Evolutionary conservation across 2,888 invertebrate species (phyloP), one percentile per base, ranked within the genome.

Genomic region (Serripes groenlandicus): DNA sequence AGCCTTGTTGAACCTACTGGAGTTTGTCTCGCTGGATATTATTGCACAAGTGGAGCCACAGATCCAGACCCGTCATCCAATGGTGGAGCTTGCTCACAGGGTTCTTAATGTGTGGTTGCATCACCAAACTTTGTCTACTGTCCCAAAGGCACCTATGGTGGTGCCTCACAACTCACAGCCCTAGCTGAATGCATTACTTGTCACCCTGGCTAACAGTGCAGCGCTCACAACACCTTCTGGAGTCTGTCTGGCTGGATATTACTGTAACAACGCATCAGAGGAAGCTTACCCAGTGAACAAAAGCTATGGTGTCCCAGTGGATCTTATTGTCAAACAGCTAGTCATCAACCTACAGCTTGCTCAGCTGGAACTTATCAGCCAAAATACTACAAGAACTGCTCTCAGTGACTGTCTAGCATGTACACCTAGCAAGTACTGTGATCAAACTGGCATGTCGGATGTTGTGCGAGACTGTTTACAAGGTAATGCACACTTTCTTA

Each of bases 81-180:
- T 56, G 93, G 93, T 7, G 92, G 91, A 1, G 91, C 91, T 0
- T 94, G 94, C 78, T 89, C 88, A 23, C 92, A 93, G 78, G 94
- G 94, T 7, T 91, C 92, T 2, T 93, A 91, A 83, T 94, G 94
- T 80, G 85, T 78, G 30, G 82, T 78, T n/a, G 93, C 93, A 4
- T 90, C 90, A 18, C 79, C 88, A 5, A 77, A 60, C 37, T 89
- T 91, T 32, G 87, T 82, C 23, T 89, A 92, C 34, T 94, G 94
- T 80, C 94, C 94, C 1, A 92, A 91, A 71, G 94, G 94, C 34
- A 93, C 92, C 5, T 94, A 90, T 77, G 93, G 94, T n/a, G 89
- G 91, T 62, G 83, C 90, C n/a, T 75, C 79, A 7, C 75, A 84
- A 30, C 90, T 94, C 15, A 91, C 92, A 7, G 89, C 93, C 7